A percentile compares a stretch with the other conserved stretches of the same genome.
Evolutionary conservation across 1,140 invertebrate genomes (phyloP).

Genomic region (Drosophila orosa): DNA sequence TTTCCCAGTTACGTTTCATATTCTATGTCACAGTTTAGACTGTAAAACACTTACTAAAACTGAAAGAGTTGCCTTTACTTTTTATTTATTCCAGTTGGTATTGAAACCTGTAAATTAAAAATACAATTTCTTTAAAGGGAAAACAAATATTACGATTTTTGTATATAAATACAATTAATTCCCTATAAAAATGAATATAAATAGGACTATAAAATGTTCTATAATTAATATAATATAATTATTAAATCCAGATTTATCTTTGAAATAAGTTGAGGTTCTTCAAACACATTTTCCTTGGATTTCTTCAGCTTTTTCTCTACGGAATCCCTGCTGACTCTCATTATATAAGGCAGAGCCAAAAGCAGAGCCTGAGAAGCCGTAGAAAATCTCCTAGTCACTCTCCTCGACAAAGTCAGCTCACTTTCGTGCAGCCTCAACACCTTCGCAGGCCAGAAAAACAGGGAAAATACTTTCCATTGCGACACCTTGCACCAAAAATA

Average conservation of each 20-base stretch:
- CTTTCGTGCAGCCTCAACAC: conserved; percentile 43
- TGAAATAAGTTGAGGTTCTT: background rate
- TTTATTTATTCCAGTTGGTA: too few species aligned
- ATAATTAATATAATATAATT: too few species aligned
- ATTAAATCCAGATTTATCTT: background rate
- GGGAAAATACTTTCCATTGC: conserved; percentile 60
- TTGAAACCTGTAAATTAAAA: too few species aligned
- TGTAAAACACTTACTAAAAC: too few species aligned
- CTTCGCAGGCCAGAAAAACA: conserved; percentile 17
- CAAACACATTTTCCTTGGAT: background rate
- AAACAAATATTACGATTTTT: too few species aligned
- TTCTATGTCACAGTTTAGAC: background rate
- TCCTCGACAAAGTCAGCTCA: conserved; percentile 12
- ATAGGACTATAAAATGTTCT: too few species aligned
- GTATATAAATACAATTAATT: too few species aligned
- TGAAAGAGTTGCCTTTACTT: too few species aligned
- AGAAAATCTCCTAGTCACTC: conserved; percentile 33
- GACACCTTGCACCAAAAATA: conserved; percentile 43
- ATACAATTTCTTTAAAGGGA: too few species aligned
- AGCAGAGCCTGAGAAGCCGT: background rate
- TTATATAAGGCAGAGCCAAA: conserved; percentile 29
- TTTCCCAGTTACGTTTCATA: background rate
- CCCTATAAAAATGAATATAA: too few species aligned
- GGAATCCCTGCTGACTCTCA: conserved; percentile 17
- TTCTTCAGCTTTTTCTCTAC: background rate